Evolutionary conservation across 2,888 invertebrate genomes (phyloP).

Genomic region (Coenonympha arcania): DNA sequence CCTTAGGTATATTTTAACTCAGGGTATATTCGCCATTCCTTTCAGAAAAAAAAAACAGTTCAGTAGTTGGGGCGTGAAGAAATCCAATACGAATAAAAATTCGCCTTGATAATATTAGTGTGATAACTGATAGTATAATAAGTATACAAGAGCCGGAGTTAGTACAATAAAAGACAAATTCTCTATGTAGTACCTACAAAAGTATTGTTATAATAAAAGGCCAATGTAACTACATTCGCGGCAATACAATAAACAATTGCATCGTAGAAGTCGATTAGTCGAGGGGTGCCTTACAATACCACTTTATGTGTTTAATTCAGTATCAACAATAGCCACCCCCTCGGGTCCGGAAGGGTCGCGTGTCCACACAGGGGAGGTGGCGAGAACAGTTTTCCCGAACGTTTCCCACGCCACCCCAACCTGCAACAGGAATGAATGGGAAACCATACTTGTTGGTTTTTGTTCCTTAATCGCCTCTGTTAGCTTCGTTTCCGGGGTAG

Average conservation of each 20-base stretch:
- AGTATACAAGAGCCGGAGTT: too few species aligned
- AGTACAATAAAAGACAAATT: too few species aligned
- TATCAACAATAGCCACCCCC: slow-evolving; percentile 28
- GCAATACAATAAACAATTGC: slow-evolving; percentile 1
- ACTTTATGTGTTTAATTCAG: slow-evolving; percentile 19
- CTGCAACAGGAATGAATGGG: slow-evolving; percentile 53
- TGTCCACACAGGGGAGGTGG: slow-evolving; percentile 48
- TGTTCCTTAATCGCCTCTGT: slow-evolving; percentile 54
- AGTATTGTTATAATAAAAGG: too few species aligned
- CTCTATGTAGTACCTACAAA: too few species aligned
- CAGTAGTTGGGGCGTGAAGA: too few species aligned
- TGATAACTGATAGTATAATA: too few species aligned
- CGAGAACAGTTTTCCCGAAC: slow-evolving; percentile 58
- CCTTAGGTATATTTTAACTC: too few species aligned
- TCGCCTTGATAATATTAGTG: too few species aligned
- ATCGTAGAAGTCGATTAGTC: slow-evolving; percentile 7
- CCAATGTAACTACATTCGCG: background rate
- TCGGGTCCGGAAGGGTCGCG: slow-evolving; percentile 59
- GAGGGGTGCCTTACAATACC: slow-evolving; percentile 10
- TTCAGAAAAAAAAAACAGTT: too few species aligned
- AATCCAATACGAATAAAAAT: too few species aligned
- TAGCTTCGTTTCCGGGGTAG: slow-evolving; percentile 57
- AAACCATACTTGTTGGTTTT: slow-evolving; percentile 65
- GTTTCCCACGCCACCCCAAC: slow-evolving; percentile 64
- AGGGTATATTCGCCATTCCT: too few species aligned